Base-by-base conservation (phyloP, 2,113 vertebrate genomes). In the Choloepus hoffmanni region DNA sequence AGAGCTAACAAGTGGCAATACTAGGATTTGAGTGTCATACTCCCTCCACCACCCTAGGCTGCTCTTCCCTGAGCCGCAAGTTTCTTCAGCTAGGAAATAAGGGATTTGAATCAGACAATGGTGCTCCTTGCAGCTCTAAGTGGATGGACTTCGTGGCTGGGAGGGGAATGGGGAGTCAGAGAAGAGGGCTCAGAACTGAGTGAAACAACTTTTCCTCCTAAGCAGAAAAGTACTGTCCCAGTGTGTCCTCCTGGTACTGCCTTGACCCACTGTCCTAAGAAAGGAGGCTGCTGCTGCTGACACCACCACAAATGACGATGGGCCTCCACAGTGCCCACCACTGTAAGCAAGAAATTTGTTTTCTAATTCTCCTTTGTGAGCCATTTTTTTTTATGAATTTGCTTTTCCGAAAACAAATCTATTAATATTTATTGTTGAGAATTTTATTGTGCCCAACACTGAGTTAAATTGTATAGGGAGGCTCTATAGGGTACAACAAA, bases 81-180 rank as follows among this genome's bases (percentile, higher is more conserved):
- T 76, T 92, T 93, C 72, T 70, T 93, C 24, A 87, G 28, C 84
- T 85, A 92, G 33, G 48, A 58, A 95, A 82, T 73, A 45, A 76
- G 68, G 24, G 10, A 48, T 1, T 43, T 77, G 85, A 82, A 16
- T 92, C 50, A 18, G 36, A 40, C 7, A 14, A 48, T 82, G 24
- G 58, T 19, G 30, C 19, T 3, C 24, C 50, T 95, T 24, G 7
- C 6, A 24, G 82, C 30, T 93, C 58, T 94, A 24, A 63, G 30
- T 65, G 7, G 21, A 16, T 58, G 58, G 36, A 13, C 50, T 85
- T 43, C 2, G 2, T 33, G 60, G 30, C 48, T 50, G 21, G 30
- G 50, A 82, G n/a, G 62, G 26, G 21, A 87, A 63, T 63, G 13
- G 5, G 16, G 33, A 94, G 26, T 21, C 2, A 1, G 15, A 26